A percentile compares a stretch with the other conserved stretches of the same genome.
Evolutionary conservation across 2,797 vertebrate species (phyloP).

Genomic region (Oryzias dopingdopingensis): DNA sequence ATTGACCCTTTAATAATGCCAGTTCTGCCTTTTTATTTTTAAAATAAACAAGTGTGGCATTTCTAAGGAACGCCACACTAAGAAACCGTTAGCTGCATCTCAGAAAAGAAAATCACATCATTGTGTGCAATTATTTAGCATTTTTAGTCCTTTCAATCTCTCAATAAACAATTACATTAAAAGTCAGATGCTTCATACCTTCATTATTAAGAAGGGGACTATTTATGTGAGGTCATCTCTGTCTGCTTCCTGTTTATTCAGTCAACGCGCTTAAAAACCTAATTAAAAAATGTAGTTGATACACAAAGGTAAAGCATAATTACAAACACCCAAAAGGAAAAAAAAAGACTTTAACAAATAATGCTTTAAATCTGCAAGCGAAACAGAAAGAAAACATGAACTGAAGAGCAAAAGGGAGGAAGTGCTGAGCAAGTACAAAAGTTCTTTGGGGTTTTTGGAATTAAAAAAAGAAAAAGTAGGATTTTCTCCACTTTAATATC

Average conservation of each 20-base stretch:
- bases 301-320: conserved; percentile 5
- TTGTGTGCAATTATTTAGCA: no score
- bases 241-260: conserved; percentile 1
- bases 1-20: no score
- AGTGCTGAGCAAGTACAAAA: conserved; percentile 2
- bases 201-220: not conserved
- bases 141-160: conserved; percentile 1
- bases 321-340: conserved; percentile 4
- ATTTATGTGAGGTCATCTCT: conserved; percentile 1
- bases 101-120: no score
- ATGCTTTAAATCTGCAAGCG: not conserved
- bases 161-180: no score
- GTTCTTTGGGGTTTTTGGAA: not conserved
- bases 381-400: not conserved
- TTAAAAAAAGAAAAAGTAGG: conserved; percentile 17
- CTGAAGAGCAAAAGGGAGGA: not conserved
- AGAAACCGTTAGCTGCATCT: no score
- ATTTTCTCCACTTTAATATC: conserved; percentile 23
- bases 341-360: not conserved
- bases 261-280: conserved; percentile 6
- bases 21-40: no score
- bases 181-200: not conserved
- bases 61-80: no score
- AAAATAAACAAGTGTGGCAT: no score
- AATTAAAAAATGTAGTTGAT: conserved; percentile 15